Conservation (phyloP, 2,888 invertebrate genomes). For the Stramonita haemastoma region DNA sequence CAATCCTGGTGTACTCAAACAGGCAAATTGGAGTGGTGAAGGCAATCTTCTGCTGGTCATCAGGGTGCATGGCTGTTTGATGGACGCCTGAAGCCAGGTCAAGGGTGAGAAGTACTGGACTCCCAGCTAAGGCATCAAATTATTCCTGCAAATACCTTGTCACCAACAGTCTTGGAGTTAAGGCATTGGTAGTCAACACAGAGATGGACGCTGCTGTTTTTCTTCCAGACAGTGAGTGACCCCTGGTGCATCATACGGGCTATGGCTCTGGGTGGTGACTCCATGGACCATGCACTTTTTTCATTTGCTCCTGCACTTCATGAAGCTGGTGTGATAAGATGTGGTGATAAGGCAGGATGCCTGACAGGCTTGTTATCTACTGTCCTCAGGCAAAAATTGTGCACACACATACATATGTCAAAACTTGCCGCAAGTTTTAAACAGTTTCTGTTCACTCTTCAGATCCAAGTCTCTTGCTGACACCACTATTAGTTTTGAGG, state of each 20-base stretch:
- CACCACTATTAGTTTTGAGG: background rate
- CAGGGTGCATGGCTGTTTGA: conserved; percentile 31
- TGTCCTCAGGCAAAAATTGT: too few relatives aligned
- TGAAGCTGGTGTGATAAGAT: background rate
- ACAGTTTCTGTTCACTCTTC: background rate
- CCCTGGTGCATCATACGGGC: conserved; percentile 17
- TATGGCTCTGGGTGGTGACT: conserved; percentile 16
- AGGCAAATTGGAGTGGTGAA: conserved; percentile 45
- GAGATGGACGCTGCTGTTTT: conserved; percentile 4
- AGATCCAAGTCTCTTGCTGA: background rate
- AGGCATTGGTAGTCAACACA: conserved; percentile 24
- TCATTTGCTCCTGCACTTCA: conserved; percentile 29
- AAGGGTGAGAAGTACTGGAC: too few relatives aligned
- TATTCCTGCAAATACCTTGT: conserved; percentile 51
- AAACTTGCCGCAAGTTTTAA: too few relatives aligned
- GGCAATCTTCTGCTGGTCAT: conserved; percentile 50
- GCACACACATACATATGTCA: too few relatives aligned
- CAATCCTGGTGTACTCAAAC: conserved; percentile 43
- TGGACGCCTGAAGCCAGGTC: too few relatives aligned
- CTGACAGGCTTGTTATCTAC: too few relatives aligned
- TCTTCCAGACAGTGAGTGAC: conserved; percentile 23
- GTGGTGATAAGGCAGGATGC: background rate
- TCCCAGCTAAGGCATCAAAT: conserved; percentile 46
- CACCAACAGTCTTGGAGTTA: conserved; percentile 32
- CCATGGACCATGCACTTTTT: background rate